These are phyloP conservation scores for Pilophorus perplexus DNA, from an alignment of 2,888 invertebrate genomes.

Conservation along the genomic window DNA sequence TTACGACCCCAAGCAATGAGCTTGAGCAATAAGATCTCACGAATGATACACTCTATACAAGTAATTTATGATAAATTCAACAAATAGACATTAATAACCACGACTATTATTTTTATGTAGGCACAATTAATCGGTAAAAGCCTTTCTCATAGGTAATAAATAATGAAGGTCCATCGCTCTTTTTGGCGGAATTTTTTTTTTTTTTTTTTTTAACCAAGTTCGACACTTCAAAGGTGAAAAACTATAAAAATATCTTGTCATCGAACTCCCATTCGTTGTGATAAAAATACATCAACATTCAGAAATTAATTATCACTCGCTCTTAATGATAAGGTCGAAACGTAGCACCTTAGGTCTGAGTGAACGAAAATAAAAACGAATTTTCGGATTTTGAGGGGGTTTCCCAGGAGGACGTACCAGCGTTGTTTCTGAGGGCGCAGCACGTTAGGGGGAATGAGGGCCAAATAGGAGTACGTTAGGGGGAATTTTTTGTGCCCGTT, in stretches of 20 bases:
- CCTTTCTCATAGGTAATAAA: conserved; percentile 9
- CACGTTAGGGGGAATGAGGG: conserved; percentile 4
- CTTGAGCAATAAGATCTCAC: not conserved
- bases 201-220: too few relatives aligned
- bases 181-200: too few relatives aligned
- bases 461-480: not conserved
- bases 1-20: not conserved
- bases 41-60: not conserved
- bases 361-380: too few relatives aligned
- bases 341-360: conserved; percentile 16
- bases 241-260: conserved; percentile 10
- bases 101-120: conserved; percentile 6
- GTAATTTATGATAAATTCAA: not conserved
- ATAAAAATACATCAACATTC: too few relatives aligned
- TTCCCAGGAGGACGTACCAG: too few relatives aligned
- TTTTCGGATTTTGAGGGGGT: too few relatives aligned
- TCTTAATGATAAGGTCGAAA: too few relatives aligned
- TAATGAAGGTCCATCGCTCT: not conserved
- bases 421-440: too few relatives aligned
- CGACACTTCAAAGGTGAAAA: not conserved
- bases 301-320: too few relatives aligned
- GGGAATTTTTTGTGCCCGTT: not conserved
- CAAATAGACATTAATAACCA: conserved; percentile 1
- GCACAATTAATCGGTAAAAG: conserved; percentile 5
- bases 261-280: not conserved